phyloP scores from a whole-genome alignment of 2,113 vertebrate genomes.

The Grammomys dolichurus region DNA sequence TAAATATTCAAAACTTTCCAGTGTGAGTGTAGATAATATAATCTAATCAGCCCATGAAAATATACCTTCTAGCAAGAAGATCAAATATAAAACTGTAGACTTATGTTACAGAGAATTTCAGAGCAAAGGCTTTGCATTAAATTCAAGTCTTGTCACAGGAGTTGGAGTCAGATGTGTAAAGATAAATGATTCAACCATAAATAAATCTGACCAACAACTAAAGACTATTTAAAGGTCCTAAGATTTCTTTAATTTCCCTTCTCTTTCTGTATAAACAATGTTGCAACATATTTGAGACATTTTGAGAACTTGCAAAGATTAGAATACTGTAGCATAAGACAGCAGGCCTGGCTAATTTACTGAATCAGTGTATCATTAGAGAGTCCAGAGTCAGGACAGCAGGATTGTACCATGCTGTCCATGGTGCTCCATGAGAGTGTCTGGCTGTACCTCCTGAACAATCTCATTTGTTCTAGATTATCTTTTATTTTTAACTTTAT shows the following conservation, averaged over 20 bases:
- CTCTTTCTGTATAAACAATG: not conserved
- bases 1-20: conserved; percentile 37
- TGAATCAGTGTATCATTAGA: not conserved
- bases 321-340: not conserved
- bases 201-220: conserved; percentile 55
- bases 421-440: not conserved
- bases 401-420: not conserved
- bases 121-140: conserved; percentile 67
- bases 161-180: not conserved
- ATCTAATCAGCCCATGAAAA: conserved; percentile 52
- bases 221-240: conserved; percentile 26
- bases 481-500: conserved; percentile 74
- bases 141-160: conserved; percentile 41
- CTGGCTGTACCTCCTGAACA: conserved; percentile 50
- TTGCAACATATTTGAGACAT: not conserved
- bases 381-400: not conserved
- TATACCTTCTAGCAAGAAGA: conserved; percentile 26
- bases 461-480: conserved; percentile 72
- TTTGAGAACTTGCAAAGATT: not conserved
- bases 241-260: not conserved
- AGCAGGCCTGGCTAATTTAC: not conserved
- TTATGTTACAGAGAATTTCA: conserved; percentile 56
- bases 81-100: conserved; percentile 40
- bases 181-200: conserved; percentile 31
- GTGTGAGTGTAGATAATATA: conserved; percentile 19